Evolutionary conservation across 2,797 vertebrate genomes (phyloP).

Genomic region (Mustela erminea): DNA sequence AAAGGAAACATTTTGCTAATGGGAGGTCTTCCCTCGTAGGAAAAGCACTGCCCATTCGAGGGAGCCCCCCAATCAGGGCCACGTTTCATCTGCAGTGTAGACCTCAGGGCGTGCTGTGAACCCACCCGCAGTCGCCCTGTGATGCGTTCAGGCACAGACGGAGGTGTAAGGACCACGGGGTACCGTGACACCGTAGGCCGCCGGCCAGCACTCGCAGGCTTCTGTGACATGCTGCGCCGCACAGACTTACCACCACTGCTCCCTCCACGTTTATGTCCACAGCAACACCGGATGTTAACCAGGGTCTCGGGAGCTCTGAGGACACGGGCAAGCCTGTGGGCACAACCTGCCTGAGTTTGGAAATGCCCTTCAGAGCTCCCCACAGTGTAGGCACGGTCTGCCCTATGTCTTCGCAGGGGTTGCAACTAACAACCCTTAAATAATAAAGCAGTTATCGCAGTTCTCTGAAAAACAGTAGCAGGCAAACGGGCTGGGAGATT

Average conservation of each 20-base stretch:
- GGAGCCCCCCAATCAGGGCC: background rate
- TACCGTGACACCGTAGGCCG: accelerated
- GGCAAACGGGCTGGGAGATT: background rate
- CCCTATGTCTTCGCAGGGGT: background rate
- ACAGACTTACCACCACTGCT: too few relatives aligned
- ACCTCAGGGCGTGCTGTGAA: accelerated
- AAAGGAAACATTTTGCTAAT: background rate
- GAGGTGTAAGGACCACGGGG: background rate
- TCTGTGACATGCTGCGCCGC: accelerated
- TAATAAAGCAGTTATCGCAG: background rate
- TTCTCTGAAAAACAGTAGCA: too few relatives aligned
- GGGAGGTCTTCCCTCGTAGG: background rate
- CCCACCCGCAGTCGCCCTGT: accelerated
- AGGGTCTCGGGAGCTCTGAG: background rate
- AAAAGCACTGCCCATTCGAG: background rate
- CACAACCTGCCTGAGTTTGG: background rate
- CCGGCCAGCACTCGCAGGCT: background rate
- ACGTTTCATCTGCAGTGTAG: background rate
- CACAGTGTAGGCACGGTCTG: background rate
- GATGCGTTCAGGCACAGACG: background rate
- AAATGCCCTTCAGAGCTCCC: background rate
- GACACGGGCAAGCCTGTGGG: background rate
- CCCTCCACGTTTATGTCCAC: accelerated
- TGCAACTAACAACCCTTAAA: too few relatives aligned
- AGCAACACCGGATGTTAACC: background rate